These are phyloP conservation scores for Artibeus jamaicensis DNA, from an alignment of 2,797 vertebrate genomes.

Conservation along the genomic window DNA sequence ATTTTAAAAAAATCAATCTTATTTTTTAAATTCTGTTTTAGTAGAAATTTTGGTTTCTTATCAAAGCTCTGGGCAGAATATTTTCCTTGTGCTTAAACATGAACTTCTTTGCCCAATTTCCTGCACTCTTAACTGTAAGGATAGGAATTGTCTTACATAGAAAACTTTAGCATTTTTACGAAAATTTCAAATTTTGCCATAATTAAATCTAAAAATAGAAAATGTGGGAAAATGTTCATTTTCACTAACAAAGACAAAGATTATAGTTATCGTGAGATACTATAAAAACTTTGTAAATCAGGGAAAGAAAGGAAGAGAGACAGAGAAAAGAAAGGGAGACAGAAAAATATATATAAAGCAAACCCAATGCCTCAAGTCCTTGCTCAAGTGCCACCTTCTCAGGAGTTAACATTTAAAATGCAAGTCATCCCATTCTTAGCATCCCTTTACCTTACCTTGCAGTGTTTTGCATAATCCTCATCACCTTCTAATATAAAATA, in stretches of 20 bases:
- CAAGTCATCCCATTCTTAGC: not conserved
- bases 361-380: not conserved
- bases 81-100: not conserved
- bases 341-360: not conserved
- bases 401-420: not conserved
- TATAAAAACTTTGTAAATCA: not conserved
- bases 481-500: not conserved
- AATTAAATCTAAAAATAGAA: slow-evolving; percentile 23
- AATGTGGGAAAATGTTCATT: not conserved
- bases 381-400: not conserved
- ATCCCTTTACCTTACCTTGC: not conserved
- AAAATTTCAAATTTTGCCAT: not conserved
- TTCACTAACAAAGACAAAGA: not conserved
- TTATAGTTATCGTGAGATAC: not conserved
- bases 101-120: not conserved
- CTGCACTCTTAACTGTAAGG: not conserved
- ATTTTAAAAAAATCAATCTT: not conserved
- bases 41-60: not conserved
- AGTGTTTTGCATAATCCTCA: not conserved
- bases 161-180: not conserved
- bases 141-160: not conserved
- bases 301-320: not conserved
- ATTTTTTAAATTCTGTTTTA: not conserved
- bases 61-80: not conserved
- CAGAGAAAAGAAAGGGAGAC: no score